Conservation (phyloP, 2,113 vertebrate species). For the Galeopterus variegatus region DNA sequence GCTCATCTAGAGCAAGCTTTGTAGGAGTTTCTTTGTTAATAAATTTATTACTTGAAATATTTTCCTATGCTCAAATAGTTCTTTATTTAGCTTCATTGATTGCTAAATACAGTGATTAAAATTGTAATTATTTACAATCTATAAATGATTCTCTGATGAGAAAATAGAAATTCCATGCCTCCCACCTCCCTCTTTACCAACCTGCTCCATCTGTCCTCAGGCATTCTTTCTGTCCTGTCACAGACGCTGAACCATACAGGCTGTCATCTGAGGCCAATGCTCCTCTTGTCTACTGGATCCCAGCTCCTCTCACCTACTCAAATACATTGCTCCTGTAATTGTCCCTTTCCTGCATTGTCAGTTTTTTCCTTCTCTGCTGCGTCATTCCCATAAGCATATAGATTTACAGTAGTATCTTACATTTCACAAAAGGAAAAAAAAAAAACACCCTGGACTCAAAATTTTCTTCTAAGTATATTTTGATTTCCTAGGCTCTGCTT, state of each 20-base stretch:
- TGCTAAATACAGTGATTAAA: background rate
- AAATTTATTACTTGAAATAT: conserved; percentile 5
- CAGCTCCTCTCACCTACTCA: background rate
- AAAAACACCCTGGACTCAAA: background rate
- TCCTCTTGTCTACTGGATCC: background rate
- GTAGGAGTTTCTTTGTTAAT: conserved; percentile 6
- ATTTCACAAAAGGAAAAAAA: background rate
- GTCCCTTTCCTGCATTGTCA: background rate
- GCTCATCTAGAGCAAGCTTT: background rate
- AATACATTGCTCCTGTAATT: background rate
- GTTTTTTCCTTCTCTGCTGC: background rate
- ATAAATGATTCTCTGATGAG: background rate
- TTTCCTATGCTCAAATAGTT: background rate
- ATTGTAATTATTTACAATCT: background rate
- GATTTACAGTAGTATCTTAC: background rate
- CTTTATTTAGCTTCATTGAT: conserved; percentile 42
- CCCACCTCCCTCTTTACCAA: background rate
- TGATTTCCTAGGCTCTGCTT: conserved; percentile 1
- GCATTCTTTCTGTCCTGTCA: background rate
- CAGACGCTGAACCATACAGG: too few species aligned
- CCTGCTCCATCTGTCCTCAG: background rate
- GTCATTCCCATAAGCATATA: background rate
- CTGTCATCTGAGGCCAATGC: background rate
- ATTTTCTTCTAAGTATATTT: background rate
- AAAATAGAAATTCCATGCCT: background rate